Evolutionary conservation across 2,888 invertebrate genomes (phyloP).

Genomic region (Trichopria drosophilae): DNA sequence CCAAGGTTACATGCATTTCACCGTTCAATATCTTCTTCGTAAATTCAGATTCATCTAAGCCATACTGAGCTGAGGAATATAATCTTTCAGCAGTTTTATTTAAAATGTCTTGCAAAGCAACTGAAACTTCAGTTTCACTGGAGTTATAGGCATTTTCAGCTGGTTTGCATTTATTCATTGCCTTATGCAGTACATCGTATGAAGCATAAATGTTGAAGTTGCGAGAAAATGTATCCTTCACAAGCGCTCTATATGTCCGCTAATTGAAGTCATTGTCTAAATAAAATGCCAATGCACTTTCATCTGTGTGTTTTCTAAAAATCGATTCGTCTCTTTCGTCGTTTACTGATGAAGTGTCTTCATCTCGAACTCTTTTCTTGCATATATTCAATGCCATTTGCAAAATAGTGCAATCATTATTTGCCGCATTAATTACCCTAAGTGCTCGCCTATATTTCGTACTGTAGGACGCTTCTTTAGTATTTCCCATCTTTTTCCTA

Average conservation of each 20-base stretch:
- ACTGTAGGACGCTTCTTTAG: too few species aligned
- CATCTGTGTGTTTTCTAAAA: constrained; percentile 1
- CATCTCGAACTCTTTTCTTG: too few species aligned
- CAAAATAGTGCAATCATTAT: too few species aligned
- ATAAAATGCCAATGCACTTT: constrained; percentile 10
- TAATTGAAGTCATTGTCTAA: too few species aligned
- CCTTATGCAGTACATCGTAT: background rate
- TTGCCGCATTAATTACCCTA: too few species aligned
- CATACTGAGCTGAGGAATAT: constrained; percentile 4
- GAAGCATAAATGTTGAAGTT: constrained; percentile 1
- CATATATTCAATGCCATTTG: too few species aligned
- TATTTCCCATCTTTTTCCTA: too few species aligned
- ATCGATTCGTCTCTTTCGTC: too few species aligned
- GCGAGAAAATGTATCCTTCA: background rate
- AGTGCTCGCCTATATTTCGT: too few species aligned
- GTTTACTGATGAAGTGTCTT: too few species aligned
- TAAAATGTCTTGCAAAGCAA: constrained; percentile 10
- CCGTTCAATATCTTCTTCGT: too few species aligned
- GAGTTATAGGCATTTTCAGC: constrained; percentile 1
- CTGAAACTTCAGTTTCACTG: constrained; percentile 5
- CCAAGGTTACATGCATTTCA: constrained; percentile 1
- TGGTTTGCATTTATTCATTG: background rate
- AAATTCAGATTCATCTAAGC: constrained; percentile 4
- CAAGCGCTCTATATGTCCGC: constrained; percentile 3
- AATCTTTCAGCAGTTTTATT: constrained; percentile 12